Conservation (phyloP, 1,140 invertebrate genomes). For the Maconellicoccus hirsutus region DNA sequence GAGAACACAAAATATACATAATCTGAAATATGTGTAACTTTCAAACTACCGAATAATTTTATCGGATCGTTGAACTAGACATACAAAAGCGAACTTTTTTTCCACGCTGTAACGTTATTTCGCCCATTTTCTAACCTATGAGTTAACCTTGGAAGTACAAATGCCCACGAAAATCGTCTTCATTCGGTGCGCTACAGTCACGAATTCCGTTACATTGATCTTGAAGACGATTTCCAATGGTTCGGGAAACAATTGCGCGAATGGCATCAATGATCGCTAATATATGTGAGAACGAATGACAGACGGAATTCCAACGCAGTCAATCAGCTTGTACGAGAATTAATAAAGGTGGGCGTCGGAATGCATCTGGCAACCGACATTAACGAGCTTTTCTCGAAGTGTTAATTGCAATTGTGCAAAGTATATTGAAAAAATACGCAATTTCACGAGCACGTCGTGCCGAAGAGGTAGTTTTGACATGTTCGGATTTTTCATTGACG, state of each 20-base stretch:
- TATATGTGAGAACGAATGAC: too few species aligned
- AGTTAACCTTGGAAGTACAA: too few species aligned
- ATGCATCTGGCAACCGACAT: background rate
- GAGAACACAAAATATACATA: background rate
- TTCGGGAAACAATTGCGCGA: too few species aligned
- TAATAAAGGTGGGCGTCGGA: background rate
- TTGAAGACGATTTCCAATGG: too few species aligned
- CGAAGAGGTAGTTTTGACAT: background rate
- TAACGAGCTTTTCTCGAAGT: background rate
- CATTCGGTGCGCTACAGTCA: too few species aligned
- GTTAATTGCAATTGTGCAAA: background rate
- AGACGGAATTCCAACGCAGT: background rate
- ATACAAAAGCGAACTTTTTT: background rate
- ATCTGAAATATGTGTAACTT: background rate
- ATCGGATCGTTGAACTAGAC: background rate
- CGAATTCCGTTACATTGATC: too few species aligned
- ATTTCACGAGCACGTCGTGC: background rate
- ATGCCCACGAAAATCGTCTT: too few species aligned
- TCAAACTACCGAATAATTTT: conserved; percentile 4
- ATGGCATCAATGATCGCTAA: too few species aligned
- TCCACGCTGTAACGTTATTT: too few species aligned
- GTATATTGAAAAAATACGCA: background rate
- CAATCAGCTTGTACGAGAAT: background rate
- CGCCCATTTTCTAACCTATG: too few species aligned
- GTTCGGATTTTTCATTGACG: background rate